Base-by-base conservation (phyloP, 2,113 vertebrate species). In the Mormyrus lacerda region DNA sequence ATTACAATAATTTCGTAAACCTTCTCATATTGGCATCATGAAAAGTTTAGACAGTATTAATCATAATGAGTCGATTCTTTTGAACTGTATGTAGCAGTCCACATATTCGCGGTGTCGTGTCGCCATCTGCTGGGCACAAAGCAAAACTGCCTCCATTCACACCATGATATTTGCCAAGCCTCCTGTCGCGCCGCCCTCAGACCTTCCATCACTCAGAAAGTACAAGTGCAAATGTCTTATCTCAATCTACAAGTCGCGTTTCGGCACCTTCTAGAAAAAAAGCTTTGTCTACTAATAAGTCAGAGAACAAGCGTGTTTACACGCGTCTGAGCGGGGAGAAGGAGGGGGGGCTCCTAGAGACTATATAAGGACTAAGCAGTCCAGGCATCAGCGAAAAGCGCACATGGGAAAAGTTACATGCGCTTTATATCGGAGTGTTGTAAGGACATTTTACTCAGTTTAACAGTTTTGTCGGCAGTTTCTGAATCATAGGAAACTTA, bases 251-350 rank as follows among this genome's bases (percentile, higher is more conserved):
- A 95, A 95, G 94, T 96, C 96, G 95, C 96, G 95, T 95, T 94
- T 94, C 94, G 95, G 96, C 95, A 95, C 95, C 95, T 95, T 94
- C 96, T 95, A 94, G 95, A 79, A 95, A 96, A 96, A 97, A 94
- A 96, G 93, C 95, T 96, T 93, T 96, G 96, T 96, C 94, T 97
- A 91, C 91, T 95, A 94, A 93, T 94, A 94, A 95, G 95, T 94
- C 94, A 94, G 94, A 92, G 94, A 95, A 95, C 91, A 94, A 91
- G 91, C 94, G 94, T 96, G 96, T 95, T 95, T 95, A 96, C 95
- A 93, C 95, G 91, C 94, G 93, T 89, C 90, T 86, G 87, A 51
- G 35, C 89, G 55, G 89, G 92, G 87, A 76, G 91, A 89, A 89
- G 89, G 89, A 85, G 53, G 19, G 88, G 91, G 44, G 91, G 93